These are phyloP conservation scores for Phragmatobia fuliginosa DNA, from an alignment of 2,888 invertebrate species.

Conservation along the genomic window DNA sequence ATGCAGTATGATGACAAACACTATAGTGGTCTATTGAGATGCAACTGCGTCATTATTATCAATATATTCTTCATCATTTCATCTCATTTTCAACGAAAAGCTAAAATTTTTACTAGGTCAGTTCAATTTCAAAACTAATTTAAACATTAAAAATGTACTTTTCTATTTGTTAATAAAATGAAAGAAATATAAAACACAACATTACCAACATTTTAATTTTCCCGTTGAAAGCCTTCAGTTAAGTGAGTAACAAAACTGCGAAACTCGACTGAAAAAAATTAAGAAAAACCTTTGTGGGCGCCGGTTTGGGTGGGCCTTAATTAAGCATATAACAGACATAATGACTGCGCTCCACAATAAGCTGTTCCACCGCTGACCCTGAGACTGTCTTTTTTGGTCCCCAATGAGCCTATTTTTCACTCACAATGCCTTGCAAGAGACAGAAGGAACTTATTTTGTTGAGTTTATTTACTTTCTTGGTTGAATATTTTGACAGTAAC, in stretches of 20 bases:
- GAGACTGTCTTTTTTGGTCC: slow-evolving; percentile 35
- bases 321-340: slow-evolving; percentile 72
- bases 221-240: slow-evolving; percentile 25
- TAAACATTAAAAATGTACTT: not conserved
- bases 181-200: slow-evolving; percentile 4
- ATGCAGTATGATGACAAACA: too few species aligned
- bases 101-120: not conserved
- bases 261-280: slow-evolving; percentile 43
- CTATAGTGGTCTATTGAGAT: too few species aligned
- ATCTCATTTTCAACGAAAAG: too few species aligned
- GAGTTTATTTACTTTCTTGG: slow-evolving; percentile 18
- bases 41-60: too few species aligned
- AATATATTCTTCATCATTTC: too few species aligned
- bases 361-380: slow-evolving; percentile 47
- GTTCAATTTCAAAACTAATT: not conserved
- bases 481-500: slow-evolving; percentile 10
- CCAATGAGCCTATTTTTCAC: slow-evolving; percentile 32
- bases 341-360: slow-evolving; percentile 61
- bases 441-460: slow-evolving; percentile 18
- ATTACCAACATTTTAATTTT: not conserved
- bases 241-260: slow-evolving; percentile 26
- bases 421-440: slow-evolving; percentile 19
- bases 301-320: slow-evolving; percentile 58
- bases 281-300: slow-evolving; percentile 58
- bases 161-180: not conserved